These are phyloP conservation scores for Bacillus rossius DNA, from an alignment of 1,140 invertebrate species.

Conservation along the genomic window DNA sequence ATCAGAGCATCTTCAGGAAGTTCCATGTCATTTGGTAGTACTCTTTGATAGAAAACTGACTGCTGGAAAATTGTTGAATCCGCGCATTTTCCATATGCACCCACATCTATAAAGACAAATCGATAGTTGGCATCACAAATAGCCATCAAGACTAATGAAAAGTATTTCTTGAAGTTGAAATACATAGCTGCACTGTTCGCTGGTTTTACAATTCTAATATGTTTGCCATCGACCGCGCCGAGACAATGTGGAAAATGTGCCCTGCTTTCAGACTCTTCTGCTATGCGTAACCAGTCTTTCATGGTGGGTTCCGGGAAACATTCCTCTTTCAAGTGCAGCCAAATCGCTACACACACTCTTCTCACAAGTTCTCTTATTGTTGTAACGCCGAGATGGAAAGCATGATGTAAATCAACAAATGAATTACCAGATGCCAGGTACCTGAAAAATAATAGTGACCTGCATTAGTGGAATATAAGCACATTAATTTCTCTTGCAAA, in stretches of 20 bases:
- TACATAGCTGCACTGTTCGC: background rate
- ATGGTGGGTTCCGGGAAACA: background rate
- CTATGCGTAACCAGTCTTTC: constrained; percentile 29
- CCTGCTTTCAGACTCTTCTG: constrained; percentile 25
- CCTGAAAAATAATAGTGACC: constrained; percentile 13
- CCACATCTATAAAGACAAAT: constrained; percentile 36
- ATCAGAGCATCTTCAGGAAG: constrained; percentile 6
- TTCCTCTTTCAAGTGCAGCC: background rate
- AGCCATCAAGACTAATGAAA: constrained; percentile 34
- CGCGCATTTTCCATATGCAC: constrained; percentile 9
- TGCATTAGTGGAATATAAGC: too few relatives aligned
- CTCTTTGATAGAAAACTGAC: background rate
- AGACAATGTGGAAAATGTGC: constrained; percentile 42
- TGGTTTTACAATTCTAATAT: constrained; percentile 25
- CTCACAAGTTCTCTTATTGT: constrained; percentile 13
- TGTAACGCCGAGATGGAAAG: constrained; percentile 8
- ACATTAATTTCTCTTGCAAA: too few relatives aligned
- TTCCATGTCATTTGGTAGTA: constrained; percentile 9
- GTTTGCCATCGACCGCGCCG: constrained; percentile 40
- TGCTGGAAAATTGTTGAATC: background rate
- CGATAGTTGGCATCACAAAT: constrained; percentile 34
- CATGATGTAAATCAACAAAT: constrained; percentile 16
- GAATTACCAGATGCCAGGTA: constrained; percentile 16
- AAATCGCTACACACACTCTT: constrained; percentile 4
- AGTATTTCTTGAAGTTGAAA: constrained; percentile 19